Percentiles rank a stretch among this genome's conserved stretches.
phyloP scores from a whole-genome alignment of 2,797 vertebrate genomes.

The Oreochromis grahami region DNA sequence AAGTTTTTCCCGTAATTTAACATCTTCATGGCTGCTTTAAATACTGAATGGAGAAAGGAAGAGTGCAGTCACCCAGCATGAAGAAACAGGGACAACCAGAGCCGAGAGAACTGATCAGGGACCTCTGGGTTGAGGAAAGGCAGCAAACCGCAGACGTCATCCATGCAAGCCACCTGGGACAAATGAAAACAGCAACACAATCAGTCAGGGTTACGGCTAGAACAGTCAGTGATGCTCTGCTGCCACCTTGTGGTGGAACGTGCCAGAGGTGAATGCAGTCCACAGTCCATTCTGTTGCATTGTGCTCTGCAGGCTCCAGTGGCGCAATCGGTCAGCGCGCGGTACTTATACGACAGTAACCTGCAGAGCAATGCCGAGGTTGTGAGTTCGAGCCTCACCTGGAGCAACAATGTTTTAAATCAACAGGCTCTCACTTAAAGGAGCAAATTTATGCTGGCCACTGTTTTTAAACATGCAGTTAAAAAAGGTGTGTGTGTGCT shows the following conservation, averaged over 20 bases:
- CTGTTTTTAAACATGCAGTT: not conserved
- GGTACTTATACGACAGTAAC: constrained; percentile 41
- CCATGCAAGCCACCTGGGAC: constrained; percentile 94
- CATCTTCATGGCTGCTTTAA: not conserved
- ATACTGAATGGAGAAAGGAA: not conserved
- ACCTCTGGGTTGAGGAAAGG: constrained; percentile 95
- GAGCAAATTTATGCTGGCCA: not conserved
- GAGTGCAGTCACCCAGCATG: constrained; percentile 87
- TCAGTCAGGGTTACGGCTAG: not conserved
- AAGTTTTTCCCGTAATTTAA: not conserved
- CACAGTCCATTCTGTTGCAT: not conserved
- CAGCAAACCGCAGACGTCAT: constrained; percentile 93
- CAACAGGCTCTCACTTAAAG: not conserved
- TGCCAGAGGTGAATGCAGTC: not conserved
- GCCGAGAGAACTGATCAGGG: constrained; percentile 96
- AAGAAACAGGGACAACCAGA: constrained; percentile 96
- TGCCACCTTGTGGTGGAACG: constrained; percentile 1
- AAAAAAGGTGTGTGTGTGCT: not conserved
- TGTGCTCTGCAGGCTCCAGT: not conserved
- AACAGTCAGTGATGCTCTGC: not conserved
- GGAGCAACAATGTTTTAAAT: not conserved
- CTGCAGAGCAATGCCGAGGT: constrained; percentile 29
- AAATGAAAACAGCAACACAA: not conserved
- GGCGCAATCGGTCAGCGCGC: constrained; percentile 38
- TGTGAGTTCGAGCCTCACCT: constrained; percentile 54